These are phyloP conservation scores for Latrodectus geometricus DNA, from an alignment of 1,140 invertebrate genomes.

Conservation along the genomic window DNA sequence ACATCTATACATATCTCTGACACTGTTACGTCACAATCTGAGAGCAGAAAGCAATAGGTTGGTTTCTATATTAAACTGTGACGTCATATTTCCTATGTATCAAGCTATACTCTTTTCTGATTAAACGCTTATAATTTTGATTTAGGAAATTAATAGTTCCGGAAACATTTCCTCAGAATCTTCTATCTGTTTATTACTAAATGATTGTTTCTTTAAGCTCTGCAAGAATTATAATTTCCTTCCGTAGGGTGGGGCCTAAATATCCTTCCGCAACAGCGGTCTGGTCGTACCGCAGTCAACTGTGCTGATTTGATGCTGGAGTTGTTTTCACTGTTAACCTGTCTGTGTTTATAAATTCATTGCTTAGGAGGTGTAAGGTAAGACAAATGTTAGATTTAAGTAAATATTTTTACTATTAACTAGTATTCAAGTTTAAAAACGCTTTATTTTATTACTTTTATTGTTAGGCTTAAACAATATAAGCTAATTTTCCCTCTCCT, in stretches of 20 bases:
- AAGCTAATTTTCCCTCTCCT: not conserved
- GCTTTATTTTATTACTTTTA: not conserved
- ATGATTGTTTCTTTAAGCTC: constrained; percentile 36
- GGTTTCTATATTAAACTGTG: constrained; percentile 47
- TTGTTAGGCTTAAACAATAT: constrained; percentile 37
- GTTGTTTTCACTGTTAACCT: constrained; percentile 56
- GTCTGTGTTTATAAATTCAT: constrained; percentile 34
- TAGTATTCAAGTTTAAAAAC: not conserved
- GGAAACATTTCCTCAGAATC: constrained; percentile 19
- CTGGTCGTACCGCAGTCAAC: constrained; percentile 47
- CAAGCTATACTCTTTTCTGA: constrained; percentile 14
- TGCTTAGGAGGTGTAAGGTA: constrained; percentile 16
- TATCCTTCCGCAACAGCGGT: constrained; percentile 60
- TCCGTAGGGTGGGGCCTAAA: constrained; percentile 58
- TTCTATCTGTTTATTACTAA: constrained; percentile 18
- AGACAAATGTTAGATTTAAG: constrained; percentile 16
- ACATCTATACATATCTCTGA: constrained; percentile 12
- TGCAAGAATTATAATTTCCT: constrained; percentile 52
- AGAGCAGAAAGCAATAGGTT: constrained; percentile 45
- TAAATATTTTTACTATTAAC: not conserved
- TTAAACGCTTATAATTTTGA: not conserved
- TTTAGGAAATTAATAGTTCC: not conserved
- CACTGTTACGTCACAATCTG: constrained; percentile 25
- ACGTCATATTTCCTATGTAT: constrained; percentile 50
- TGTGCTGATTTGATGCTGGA: constrained; percentile 47